Evolutionary conservation across 2,797 vertebrate species (phyloP).

Genomic region (Melanotaenia maccullochi): DNA sequence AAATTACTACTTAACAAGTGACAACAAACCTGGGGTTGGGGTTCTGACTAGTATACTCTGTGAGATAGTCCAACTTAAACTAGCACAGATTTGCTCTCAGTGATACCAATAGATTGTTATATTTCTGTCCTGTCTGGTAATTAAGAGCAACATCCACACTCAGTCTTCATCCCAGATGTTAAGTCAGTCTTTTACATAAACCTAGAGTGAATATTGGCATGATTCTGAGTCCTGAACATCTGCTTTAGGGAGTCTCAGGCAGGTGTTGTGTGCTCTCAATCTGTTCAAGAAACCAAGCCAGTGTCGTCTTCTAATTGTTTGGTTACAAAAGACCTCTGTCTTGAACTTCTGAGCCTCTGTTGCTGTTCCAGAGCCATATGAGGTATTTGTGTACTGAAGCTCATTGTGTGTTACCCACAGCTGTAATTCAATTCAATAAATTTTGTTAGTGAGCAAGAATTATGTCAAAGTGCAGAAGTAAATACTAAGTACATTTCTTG

Average conservation of each 20-base stretch:
- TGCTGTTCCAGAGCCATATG: not conserved
- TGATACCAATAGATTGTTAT: not conserved
- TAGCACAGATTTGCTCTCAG: not conserved
- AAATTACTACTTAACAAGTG: not conserved
- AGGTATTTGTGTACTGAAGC: not conserved
- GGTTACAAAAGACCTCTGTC: slow-evolving; percentile 7
- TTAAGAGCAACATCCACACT: slow-evolving; percentile 27
- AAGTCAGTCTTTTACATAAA: slow-evolving; percentile 11
- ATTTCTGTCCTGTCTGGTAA: slow-evolving; percentile 17
- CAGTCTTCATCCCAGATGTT: slow-evolving; percentile 12
- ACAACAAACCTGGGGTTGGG: not conserved
- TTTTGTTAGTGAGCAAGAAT: not conserved
- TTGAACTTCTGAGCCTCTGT: not conserved
- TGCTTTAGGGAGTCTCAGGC: slow-evolving; percentile 18
- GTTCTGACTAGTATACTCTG: not conserved
- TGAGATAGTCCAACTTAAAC: not conserved
- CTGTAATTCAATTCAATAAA: not conserved
- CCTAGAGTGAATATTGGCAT: not conserved
- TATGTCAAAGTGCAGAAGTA: not conserved
- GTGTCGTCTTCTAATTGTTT: not conserved
- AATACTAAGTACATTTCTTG: not conserved
- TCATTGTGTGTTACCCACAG: not conserved
- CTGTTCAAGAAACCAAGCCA: slow-evolving; percentile 8
- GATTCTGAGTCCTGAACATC: slow-evolving; percentile 18
- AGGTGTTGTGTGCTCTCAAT: slow-evolving; percentile 19